phyloP scores from a whole-genome alignment of 2,113 vertebrate genomes.

The Numenius arquata region DNA sequence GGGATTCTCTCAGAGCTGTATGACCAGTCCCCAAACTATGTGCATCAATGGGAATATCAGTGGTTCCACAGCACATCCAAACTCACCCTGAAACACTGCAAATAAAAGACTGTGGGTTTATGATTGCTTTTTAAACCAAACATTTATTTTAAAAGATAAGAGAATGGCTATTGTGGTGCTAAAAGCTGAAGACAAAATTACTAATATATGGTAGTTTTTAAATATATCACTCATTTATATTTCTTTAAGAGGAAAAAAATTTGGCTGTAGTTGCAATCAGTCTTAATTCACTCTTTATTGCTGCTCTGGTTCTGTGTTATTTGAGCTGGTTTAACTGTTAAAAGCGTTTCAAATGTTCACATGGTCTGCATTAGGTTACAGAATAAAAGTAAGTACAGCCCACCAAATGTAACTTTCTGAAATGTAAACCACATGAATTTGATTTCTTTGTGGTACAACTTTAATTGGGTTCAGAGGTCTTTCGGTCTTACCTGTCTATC shows the following conservation, averaged over 20 bases:
- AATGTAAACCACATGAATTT: slow-evolving; percentile 85
- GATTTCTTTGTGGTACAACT: slow-evolving; percentile 82
- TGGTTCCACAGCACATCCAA: slow-evolving; percentile 31
- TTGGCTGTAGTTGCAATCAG: slow-evolving; percentile 79
- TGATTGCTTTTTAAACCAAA: slow-evolving; percentile 58
- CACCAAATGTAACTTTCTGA: slow-evolving; percentile 83
- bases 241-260: slow-evolving; percentile 68
- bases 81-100: background rate
- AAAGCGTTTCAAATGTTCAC: slow-evolving; percentile 84
- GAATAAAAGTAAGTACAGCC: slow-evolving; percentile 83
- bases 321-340: slow-evolving; percentile 83
- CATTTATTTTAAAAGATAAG: slow-evolving; percentile 63
- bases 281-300: slow-evolving; percentile 87
- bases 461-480: slow-evolving; percentile 84
- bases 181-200: slow-evolving; percentile 54
- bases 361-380: slow-evolving; percentile 84
- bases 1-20: background rate
- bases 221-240: slow-evolving; percentile 40
- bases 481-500: slow-evolving; percentile 80
- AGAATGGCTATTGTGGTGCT: slow-evolving; percentile 46
- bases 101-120: slow-evolving; percentile 40
- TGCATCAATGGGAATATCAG: background rate
- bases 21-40: slow-evolving; percentile 16
- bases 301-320: slow-evolving; percentile 83
- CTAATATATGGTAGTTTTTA: background rate